These are phyloP conservation scores for Dryobotodes eremita DNA, from an alignment of 2,888 invertebrate genomes.

Conservation along the genomic window DNA sequence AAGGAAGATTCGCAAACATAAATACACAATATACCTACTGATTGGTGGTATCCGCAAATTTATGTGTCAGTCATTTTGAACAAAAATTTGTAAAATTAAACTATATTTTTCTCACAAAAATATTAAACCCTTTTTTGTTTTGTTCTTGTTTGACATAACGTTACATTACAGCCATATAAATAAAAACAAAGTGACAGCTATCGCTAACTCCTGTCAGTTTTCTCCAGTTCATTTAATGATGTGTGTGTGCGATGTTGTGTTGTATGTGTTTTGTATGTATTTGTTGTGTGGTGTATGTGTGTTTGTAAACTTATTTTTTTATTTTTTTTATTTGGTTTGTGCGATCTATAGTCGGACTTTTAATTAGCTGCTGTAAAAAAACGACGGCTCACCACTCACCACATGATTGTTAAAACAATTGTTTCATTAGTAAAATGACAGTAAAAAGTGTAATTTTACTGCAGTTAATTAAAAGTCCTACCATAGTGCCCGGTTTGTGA, in stretches of 20 bases:
- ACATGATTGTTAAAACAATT: too few species aligned
- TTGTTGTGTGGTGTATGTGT: too few species aligned
- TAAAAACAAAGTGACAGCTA: background rate
- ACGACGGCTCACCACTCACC: too few species aligned
- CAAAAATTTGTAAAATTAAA: background rate
- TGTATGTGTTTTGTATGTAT: too few species aligned
- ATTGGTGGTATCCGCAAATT: background rate
- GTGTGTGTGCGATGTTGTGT: too few species aligned
- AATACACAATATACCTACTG: constrained; percentile 17
- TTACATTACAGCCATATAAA: background rate
- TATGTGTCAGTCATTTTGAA: background rate
- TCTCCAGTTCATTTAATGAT: background rate
- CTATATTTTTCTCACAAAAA: background rate
- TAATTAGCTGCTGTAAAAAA: too few species aligned
- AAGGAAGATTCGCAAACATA: constrained; percentile 11
- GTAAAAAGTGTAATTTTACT: background rate
- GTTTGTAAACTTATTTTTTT: too few species aligned
- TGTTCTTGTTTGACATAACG: background rate
- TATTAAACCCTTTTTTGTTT: background rate
- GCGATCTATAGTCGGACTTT: background rate
- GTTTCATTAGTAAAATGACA: background rate
- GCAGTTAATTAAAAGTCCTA: background rate
- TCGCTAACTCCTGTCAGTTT: background rate
- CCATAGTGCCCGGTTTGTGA: background rate
- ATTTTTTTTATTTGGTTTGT: too few species aligned